Conservation (phyloP, 1,140 invertebrate species). For the Heliconius himera region DNA sequence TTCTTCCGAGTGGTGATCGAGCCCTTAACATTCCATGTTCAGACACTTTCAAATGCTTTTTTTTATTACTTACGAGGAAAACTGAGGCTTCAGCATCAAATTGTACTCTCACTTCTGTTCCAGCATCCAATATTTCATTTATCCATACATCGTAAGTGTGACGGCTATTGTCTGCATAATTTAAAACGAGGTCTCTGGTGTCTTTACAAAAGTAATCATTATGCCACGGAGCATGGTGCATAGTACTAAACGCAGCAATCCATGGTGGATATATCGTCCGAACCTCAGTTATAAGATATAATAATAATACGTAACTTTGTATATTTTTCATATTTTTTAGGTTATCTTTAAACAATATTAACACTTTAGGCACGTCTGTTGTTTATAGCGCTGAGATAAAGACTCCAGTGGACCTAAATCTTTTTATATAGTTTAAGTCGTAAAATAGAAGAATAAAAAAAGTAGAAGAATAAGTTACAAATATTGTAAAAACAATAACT, state of each 20-base stretch:
- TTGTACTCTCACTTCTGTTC: neutral
- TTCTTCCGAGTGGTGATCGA: no score
- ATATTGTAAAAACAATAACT: no score
- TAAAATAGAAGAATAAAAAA: no score
- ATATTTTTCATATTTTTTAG: neutral
- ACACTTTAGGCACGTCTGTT: neutral
- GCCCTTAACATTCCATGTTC: no score
- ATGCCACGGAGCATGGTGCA: neutral
- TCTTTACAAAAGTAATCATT: neutral
- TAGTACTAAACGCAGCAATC: neutral
- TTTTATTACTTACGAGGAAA: neutral
- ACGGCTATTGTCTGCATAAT: neutral
- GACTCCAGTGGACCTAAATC: neutral
- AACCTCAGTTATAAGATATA: neutral
- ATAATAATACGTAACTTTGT: neutral
- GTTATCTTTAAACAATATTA: neutral
- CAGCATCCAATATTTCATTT: neutral
- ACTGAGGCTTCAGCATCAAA: conserved; percentile 2
- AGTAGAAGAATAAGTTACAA: neutral
- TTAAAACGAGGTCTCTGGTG: neutral
- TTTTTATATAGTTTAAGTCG: neutral
- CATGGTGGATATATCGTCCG: neutral
- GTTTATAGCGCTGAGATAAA: neutral
- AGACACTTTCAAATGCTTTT: no score
- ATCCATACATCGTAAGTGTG: neutral